Evolutionary conservation across 2,113 vertebrate genomes (phyloP).

Genomic region (pig (Sus scrofa)): DNA sequence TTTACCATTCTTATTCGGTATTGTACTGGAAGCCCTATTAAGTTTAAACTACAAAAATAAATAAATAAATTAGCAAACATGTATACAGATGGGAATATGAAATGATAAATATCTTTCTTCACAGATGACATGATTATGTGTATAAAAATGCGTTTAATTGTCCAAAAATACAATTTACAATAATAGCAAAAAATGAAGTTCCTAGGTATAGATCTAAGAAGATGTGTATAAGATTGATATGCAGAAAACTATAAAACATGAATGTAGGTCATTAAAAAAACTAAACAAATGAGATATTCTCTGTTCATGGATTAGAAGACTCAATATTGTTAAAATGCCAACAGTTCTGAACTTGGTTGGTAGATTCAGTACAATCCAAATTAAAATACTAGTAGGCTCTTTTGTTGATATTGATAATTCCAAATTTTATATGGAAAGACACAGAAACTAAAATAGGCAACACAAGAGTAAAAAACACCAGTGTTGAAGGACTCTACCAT

Average conservation of each 20-base stretch:
- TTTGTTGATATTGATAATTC: neutral
- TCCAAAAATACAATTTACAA: neutral
- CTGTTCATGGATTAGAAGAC: neutral
- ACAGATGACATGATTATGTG: neutral
- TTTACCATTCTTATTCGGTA: neutral
- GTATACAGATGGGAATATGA: neutral
- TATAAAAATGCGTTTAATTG: neutral
- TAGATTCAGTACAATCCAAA: neutral
- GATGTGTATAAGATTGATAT: neutral
- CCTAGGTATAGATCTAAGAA: neutral
- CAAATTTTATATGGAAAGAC: neutral
- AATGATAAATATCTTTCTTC: neutral
- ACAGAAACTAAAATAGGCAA: neutral
- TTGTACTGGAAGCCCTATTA: neutral
- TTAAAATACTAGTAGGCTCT: neutral
- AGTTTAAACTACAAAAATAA: neutral
- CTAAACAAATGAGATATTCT: neutral
- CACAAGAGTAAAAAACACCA: neutral
- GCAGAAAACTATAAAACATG: neutral
- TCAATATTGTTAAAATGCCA: neutral
- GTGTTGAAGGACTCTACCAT: neutral
- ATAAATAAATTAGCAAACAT: neutral
- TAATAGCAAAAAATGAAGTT: neutral
- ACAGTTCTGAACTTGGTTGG: neutral
- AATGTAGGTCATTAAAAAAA: neutral